Evolutionary conservation across 2,888 invertebrate species (phyloP).

Genomic region (Cheiracanthium punctorium): DNA sequence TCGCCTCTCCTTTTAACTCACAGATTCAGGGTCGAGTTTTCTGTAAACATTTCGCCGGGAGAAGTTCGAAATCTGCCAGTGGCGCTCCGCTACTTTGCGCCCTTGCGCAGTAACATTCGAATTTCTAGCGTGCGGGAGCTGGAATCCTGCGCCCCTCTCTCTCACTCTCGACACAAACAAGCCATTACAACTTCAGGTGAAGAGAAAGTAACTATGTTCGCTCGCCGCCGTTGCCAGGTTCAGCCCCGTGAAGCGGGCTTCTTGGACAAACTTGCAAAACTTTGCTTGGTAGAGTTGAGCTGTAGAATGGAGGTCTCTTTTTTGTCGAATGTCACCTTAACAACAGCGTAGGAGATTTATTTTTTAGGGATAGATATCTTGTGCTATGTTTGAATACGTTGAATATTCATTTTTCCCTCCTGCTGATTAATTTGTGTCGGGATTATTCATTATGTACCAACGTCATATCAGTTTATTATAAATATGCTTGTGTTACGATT

Average conservation of each 20-base stretch:
- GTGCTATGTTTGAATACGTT: too few species aligned
- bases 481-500: too few species aligned
- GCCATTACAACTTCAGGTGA: slow-evolving; percentile 46
- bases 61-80: slow-evolving; percentile 14
- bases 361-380: background rate
- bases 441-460: too few species aligned
- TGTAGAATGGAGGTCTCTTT: background rate
- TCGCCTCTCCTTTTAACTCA: too few species aligned
- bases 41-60: slow-evolving; percentile 21
- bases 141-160: slow-evolving; percentile 43
- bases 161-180: slow-evolving; percentile 59
- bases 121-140: slow-evolving; percentile 34
- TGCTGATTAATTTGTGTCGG: too few species aligned
- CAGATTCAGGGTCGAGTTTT: background rate
- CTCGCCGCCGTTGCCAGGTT: background rate
- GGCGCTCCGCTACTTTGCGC: slow-evolving; percentile 54
- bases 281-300: background rate
- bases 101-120: slow-evolving; percentile 54
- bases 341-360: background rate
- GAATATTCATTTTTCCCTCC: too few species aligned
- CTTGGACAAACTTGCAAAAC: background rate
- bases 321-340: background rate
- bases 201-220: background rate
- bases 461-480: too few species aligned
- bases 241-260: background rate